Base-by-base conservation (phyloP, 1,140 invertebrate genomes). In the Triops cancriformis region DNA sequence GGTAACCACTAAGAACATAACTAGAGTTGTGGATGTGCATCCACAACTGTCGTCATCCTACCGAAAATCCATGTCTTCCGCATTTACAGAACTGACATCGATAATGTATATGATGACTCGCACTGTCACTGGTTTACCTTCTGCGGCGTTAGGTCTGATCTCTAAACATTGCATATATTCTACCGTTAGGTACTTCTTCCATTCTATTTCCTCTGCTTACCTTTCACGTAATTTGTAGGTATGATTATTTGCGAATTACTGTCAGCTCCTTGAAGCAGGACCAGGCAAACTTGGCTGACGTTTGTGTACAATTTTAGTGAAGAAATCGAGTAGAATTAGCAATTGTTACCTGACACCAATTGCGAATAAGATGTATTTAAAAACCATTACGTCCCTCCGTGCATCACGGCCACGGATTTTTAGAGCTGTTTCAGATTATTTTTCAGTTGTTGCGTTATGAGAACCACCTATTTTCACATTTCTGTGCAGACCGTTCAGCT, bases 31-130 rank as follows among this genome's bases (percentile, higher is more conserved):
- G n/a, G n/a, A n/a, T n/a, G n/a, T n/a, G n/a, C n/a, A n/a, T n/a
- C n/a, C n/a, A 77, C 28, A 45, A 23, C 51, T 28, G 27, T 23
- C 37, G 43, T 37, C 2, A n/a, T 81, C 81, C 87, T 85, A 92
- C 91, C 91, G 88, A 86, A 93, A 93, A 84, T 93, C 92, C 92
- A 93, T 93, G 81, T 94, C 91, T 85, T 93, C 92, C 72, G 93
- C 92, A 81, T 93, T 94, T 78, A 94, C 93, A 11, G 92, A 93
- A 84, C 93, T 94, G 73, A 93, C 92, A 82, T 93, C 92, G 75
- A 93, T 90, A 14, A 94, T 89, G 82, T 91, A 91, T 81, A 93
- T 91, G 80, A 90, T 91, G 83, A 93, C 92, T 81, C 92, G 89
- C 28, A 93, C 90, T 73, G 88, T 84, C 43, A 93, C 89, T 45